Conservation (phyloP, 1,140 invertebrate genomes). For the Drosophila pallidifrons region DNA sequence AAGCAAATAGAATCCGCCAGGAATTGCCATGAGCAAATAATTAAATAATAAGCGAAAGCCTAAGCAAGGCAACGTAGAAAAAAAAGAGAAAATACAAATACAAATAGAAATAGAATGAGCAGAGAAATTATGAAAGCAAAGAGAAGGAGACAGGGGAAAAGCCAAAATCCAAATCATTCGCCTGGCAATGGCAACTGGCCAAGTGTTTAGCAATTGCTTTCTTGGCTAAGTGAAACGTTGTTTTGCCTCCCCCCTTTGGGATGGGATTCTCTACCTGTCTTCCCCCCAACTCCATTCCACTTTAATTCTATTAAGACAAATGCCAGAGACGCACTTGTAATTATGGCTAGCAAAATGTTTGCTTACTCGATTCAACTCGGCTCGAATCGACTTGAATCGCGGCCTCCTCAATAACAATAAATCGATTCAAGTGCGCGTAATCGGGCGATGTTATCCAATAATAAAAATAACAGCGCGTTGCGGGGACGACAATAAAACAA, state of each 20-base stretch:
- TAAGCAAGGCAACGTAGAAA: slow-evolving; percentile 2
- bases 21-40: slow-evolving; percentile 77
- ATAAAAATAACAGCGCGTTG: slow-evolving; percentile 69
- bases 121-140: background rate
- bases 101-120: slow-evolving; percentile 6
- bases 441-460: slow-evolving; percentile 77
- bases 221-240: slow-evolving; percentile 19
- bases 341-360: slow-evolving; percentile 70
- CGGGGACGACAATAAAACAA: slow-evolving; percentile 52
- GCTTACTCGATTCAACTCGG: slow-evolving; percentile 23
- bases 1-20: slow-evolving; percentile 58
- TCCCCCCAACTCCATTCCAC: background rate
- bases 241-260: background rate
- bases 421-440: slow-evolving; percentile 79
- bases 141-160: slow-evolving; percentile 7
- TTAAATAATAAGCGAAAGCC: slow-evolving; percentile 77
- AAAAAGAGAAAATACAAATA: background rate
- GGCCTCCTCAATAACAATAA: slow-evolving; percentile 75
- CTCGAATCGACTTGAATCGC: slow-evolving; percentile 11
- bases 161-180: slow-evolving; percentile 44
- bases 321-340: slow-evolving; percentile 64
- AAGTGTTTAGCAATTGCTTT: slow-evolving; percentile 32
- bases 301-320: slow-evolving; percentile 47
- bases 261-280: slow-evolving; percentile 46
- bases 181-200: slow-evolving; percentile 54